Percentiles rank a stretch among this genome's conserved stretches.
Conservation (phyloP, 2,113 vertebrate genomes). For the Willisornis vidua region DNA sequence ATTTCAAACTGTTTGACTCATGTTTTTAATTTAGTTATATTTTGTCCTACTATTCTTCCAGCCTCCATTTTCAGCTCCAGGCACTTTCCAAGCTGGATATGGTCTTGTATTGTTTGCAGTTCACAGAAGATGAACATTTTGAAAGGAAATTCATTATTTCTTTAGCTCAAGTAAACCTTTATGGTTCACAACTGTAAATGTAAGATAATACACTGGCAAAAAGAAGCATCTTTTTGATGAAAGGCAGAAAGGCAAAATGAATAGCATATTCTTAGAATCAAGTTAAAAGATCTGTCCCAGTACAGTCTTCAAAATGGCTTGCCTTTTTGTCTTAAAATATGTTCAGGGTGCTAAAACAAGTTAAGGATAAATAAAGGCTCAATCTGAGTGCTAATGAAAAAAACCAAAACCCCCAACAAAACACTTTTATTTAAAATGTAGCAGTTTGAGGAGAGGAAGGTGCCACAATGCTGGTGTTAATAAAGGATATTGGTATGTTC, state of each 20-base stretch:
- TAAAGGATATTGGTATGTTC: not conserved
- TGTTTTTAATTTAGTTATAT: not conserved
- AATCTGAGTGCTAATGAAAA: not conserved
- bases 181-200: not conserved
- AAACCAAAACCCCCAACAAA: not conserved
- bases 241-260: not conserved
- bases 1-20: not conserved
- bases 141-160: not conserved
- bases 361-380: not conserved
- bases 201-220: not conserved
- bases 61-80: not conserved
- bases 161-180: not conserved
- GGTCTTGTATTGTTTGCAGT: not conserved
- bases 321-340: not conserved
- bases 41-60: not conserved
- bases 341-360: not conserved
- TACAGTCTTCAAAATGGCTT: not conserved
- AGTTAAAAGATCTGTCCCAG: not conserved
- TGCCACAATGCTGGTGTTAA: not conserved
- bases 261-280: not conserved
- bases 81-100: not conserved
- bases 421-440: not conserved
- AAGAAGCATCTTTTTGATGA: not conserved
- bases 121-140: not conserved
- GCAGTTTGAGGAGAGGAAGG: not conserved